Evolutionary conservation across 2,888 invertebrate genomes (phyloP).

Genomic region (Sipha maydis): DNA sequence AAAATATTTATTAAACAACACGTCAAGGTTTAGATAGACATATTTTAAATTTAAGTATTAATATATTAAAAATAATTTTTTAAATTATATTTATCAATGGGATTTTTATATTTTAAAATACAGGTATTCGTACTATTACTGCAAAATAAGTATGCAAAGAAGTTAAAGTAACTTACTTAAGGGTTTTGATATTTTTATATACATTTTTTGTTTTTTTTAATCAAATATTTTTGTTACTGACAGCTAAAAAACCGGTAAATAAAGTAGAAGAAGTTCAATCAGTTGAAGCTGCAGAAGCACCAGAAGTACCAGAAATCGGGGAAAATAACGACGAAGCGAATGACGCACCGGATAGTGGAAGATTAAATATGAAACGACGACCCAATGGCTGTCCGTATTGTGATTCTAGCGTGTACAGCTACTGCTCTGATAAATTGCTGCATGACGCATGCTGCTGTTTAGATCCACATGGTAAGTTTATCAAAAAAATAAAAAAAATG

Average conservation of each 20-base stretch:
- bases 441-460: constrained; percentile 83
- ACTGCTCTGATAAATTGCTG: constrained; percentile 79
- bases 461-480: constrained; percentile 69
- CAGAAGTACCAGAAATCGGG: constrained; percentile 39
- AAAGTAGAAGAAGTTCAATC: constrained; percentile 29
- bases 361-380: constrained; percentile 59
- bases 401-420: constrained; percentile 81
- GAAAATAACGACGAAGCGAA: constrained; percentile 41
- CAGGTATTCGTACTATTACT: too few relatives aligned
- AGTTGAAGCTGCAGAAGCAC: not conserved
- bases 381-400: constrained; percentile 75
- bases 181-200: not conserved
- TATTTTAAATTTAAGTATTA: not conserved
- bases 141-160: too few relatives aligned
- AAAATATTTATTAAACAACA: not conserved
- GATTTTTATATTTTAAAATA: too few relatives aligned
- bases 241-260: constrained; percentile 16
- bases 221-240: not conserved
- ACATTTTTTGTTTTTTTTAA: not conserved
- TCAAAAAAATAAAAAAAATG: not conserved
- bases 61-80: too few relatives aligned
- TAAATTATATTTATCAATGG: too few relatives aligned
- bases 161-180: too few relatives aligned
- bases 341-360: constrained; percentile 36
- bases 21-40: not conserved